These are phyloP conservation scores for Autographa gamma DNA, from an alignment of 2,888 invertebrate species.

Conservation along the genomic window DNA sequence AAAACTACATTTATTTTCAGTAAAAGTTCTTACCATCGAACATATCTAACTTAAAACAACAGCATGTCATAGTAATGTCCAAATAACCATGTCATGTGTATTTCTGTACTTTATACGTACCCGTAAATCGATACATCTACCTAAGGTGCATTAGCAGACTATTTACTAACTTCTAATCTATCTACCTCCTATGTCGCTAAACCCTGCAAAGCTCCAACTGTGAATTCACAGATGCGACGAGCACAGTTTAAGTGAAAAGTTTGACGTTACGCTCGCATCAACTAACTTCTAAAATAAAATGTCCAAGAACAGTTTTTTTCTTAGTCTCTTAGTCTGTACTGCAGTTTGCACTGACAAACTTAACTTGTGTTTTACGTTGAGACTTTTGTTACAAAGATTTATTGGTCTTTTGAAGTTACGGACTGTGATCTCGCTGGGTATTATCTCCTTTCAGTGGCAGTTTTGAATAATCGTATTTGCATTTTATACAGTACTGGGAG, in stretches of 20 bases:
- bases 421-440: slow-evolving; percentile 47
- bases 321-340: slow-evolving; percentile 43
- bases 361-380: slow-evolving; percentile 60
- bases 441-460: slow-evolving; percentile 28
- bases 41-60: too few species aligned
- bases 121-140: not conserved
- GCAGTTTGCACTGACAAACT: slow-evolving; percentile 60
- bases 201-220: slow-evolving; percentile 75
- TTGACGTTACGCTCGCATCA: slow-evolving; percentile 64
- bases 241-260: slow-evolving; percentile 81
- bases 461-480: slow-evolving; percentile 16
- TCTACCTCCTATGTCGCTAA: slow-evolving; percentile 52
- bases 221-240: slow-evolving; percentile 75
- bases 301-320: slow-evolving; percentile 49
- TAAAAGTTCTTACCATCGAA: too few species aligned
- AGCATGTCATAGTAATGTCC: too few species aligned
- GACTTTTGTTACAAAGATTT: slow-evolving; percentile 58
- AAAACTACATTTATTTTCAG: too few species aligned
- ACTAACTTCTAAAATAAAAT: slow-evolving; percentile 51
- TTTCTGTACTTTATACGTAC: not conserved
- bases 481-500: not conserved
- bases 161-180: not conserved
- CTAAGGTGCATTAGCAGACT: not conserved
- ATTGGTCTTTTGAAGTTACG: slow-evolving; percentile 55
- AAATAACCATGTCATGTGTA: too few species aligned